Percentiles rank a stretch among this genome's conserved stretches.
These are phyloP conservation scores for Rallus limicola DNA, from an alignment of 2,113 vertebrate species.

Conservation along the genomic window DNA sequence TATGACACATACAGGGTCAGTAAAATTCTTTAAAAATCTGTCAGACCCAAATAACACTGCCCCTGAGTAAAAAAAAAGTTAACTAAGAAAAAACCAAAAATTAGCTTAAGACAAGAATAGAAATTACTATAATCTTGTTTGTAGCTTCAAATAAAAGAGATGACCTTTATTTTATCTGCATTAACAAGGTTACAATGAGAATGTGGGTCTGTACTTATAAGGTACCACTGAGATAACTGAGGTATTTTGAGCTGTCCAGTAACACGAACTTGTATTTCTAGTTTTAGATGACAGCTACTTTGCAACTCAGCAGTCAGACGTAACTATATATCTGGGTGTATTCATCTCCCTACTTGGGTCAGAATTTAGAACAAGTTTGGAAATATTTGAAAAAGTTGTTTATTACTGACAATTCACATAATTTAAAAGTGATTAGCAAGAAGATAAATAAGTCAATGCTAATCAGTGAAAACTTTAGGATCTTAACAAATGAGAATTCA, in stretches of 20 bases:
- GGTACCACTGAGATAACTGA: background rate
- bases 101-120: background rate
- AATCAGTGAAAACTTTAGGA: background rate
- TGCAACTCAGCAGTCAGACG: background rate
- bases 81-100: background rate
- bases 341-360: background rate
- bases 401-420: background rate
- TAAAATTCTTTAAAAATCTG: background rate
- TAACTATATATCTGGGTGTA: background rate
- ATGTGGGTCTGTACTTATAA: background rate
- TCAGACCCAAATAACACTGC: background rate
- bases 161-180: background rate
- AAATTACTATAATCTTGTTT: background rate
- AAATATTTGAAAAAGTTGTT: background rate
- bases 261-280: background rate
- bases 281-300: background rate
- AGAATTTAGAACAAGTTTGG: background rate
- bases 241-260: background rate
- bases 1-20: background rate
- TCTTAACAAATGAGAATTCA: background rate
- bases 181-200: background rate
- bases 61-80: background rate
- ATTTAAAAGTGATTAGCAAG: background rate
- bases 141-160: background rate
- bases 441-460: background rate